Conservation (phyloP, 2,888 invertebrate species). For the Gari tellinella region DNA sequence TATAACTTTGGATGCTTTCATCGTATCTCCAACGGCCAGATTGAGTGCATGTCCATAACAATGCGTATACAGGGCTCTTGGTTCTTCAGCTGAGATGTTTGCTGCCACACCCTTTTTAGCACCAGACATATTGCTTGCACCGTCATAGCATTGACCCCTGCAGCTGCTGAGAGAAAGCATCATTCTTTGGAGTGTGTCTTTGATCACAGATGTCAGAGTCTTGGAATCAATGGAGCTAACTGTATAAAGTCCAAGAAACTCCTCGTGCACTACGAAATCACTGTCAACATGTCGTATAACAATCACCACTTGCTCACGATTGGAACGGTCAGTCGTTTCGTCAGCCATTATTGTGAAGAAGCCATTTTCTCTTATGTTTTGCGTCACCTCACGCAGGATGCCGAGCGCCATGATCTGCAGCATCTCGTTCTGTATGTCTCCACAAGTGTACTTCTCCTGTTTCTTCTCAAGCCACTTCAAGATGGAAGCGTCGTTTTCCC, state of each 20-base stretch:
- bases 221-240: slow-evolving; percentile 37
- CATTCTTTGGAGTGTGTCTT: slow-evolving; percentile 52
- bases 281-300: slow-evolving; percentile 53
- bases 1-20: no score
- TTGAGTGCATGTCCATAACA: no score
- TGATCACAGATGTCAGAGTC: slow-evolving; percentile 35
- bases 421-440: slow-evolving; percentile 63
- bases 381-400: slow-evolving; percentile 40
- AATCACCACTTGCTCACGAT: slow-evolving; percentile 62
- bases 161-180: slow-evolving; percentile 46
- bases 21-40: slow-evolving; percentile 51
- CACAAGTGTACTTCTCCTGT: slow-evolving; percentile 51
- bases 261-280: slow-evolving; percentile 51
- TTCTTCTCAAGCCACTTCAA: slow-evolving; percentile 46
- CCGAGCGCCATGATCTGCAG: slow-evolving; percentile 51
- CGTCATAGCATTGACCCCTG: slow-evolving; percentile 59
- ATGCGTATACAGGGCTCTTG: slow-evolving; percentile 48
- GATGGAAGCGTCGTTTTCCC: no score
- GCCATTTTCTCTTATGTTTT: slow-evolving; percentile 5
- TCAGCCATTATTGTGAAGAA: slow-evolving; percentile 62
- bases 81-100: slow-evolving; percentile 23
- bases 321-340: slow-evolving; percentile 60
- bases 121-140: slow-evolving; percentile 56
- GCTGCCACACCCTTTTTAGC: slow-evolving; percentile 50
- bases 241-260: slow-evolving; percentile 59